Conservation (phyloP, 2,797 vertebrate genomes). For the Alfaro cultratus region DNA sequence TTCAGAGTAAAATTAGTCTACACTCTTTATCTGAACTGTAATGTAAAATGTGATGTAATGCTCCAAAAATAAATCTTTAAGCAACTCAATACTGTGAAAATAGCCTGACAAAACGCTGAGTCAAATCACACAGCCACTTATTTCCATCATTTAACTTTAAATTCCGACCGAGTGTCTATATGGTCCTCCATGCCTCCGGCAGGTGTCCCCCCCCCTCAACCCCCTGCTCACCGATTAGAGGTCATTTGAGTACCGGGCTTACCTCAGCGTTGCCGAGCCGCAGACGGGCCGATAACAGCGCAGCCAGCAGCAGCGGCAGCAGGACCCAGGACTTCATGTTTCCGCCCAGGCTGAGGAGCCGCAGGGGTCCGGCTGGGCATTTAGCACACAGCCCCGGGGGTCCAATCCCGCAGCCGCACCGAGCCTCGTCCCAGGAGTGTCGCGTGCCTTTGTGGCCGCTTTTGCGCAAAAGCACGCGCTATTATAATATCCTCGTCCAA, state of each 20-base stretch:
- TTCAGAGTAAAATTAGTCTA: neutral
- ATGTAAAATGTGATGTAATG: neutral
- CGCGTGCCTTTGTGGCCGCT: constrained; percentile 24
- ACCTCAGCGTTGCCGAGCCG: constrained; percentile 76
- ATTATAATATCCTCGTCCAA: constrained; percentile 55
- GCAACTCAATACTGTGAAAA: neutral
- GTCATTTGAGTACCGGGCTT: constrained; percentile 50
- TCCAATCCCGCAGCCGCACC: constrained; percentile 62
- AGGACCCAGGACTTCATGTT: constrained; percentile 78
- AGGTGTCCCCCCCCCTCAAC: neutral
- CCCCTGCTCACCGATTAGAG: constrained; percentile 11
- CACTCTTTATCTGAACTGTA: neutral
- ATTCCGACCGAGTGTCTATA: neutral
- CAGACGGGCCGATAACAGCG: constrained; percentile 69
- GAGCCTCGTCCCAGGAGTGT: constrained; percentile 51
- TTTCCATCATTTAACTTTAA: constrained; percentile 6
- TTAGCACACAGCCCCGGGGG: constrained; percentile 59
- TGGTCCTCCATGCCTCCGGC: neutral
- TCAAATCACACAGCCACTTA: neutral
- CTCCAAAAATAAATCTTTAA: neutral
- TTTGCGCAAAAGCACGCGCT: constrained; percentile 26
- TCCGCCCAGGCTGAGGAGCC: constrained; percentile 78
- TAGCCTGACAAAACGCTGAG: neutral
- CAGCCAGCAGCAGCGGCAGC: constrained; percentile 74
- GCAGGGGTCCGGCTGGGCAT: constrained; percentile 78